Conservation (phyloP, 2,888 invertebrate genomes). For the Allophyes oxyacanthae region DNA sequence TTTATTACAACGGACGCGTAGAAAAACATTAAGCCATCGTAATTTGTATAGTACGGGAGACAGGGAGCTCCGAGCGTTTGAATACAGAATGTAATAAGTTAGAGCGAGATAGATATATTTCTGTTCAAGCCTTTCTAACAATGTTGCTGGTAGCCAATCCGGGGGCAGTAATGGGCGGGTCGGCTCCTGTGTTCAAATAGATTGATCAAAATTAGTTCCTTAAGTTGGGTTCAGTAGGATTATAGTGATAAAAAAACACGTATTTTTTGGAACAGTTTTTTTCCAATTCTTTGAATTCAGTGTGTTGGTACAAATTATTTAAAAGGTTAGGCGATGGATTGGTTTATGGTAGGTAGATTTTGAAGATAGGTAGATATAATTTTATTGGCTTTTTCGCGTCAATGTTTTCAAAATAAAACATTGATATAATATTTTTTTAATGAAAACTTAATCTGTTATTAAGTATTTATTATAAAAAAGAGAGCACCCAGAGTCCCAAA, state of each 20-base stretch:
- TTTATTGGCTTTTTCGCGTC: neutral
- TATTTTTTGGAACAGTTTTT: conserved; percentile 38
- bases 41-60: conserved; percentile 78
- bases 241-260: conserved; percentile 33
- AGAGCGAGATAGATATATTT: conserved; percentile 72
- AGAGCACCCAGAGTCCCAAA: no score
- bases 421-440: no score
- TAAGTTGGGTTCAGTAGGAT: conserved; percentile 57
- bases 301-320: conserved; percentile 23
- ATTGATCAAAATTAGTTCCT: conserved; percentile 70
- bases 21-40: conserved; percentile 84
- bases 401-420: no score
- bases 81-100: conserved; percentile 50
- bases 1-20: conserved; percentile 74
- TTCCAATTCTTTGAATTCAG: conserved; percentile 36
- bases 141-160: conserved; percentile 81
- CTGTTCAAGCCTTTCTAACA: conserved; percentile 62
- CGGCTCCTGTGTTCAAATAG: conserved; percentile 70
- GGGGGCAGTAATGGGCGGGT: conserved; percentile 78
- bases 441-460: no score
- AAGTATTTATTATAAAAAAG: no score
- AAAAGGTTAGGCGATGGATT: conserved; percentile 6
- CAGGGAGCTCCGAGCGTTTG: conserved; percentile 61
- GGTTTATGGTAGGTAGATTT: neutral
- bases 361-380: neutral